phyloP scores from a whole-genome alignment of 2,113 vertebrate species.

The Pseudorectes ferrugineus region DNA sequence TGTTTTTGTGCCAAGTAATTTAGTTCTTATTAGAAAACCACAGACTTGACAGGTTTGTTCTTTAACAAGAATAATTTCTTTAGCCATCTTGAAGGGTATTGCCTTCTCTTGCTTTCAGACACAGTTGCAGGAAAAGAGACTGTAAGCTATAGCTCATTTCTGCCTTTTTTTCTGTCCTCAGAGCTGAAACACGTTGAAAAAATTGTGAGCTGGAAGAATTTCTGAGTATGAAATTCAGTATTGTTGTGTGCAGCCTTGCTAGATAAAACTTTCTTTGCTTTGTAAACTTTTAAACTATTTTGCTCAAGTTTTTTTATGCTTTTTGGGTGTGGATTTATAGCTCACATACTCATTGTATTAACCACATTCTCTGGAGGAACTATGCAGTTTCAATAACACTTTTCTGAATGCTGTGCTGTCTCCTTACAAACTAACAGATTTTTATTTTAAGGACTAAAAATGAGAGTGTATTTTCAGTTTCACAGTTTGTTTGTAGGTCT shows the following conservation, averaged over 20 bases:
- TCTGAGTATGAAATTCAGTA: conserved; percentile 55
- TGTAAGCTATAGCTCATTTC: conserved; percentile 13
- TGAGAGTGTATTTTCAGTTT: not conserved
- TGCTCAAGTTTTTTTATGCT: not conserved
- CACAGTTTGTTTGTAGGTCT: not conserved
- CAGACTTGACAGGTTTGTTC: not conserved
- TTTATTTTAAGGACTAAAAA: conserved; percentile 17
- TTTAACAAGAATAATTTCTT: not conserved
- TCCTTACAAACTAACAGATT: conserved; percentile 27
- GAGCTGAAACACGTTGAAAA: conserved; percentile 55
- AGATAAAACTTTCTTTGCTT: conserved; percentile 26
- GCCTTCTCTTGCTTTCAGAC: not conserved
- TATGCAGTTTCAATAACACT: not conserved
- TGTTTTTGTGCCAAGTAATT: not conserved
- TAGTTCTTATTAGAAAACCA: not conserved
- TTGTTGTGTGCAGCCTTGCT: conserved; percentile 20
- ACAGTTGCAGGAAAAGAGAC: not conserved
- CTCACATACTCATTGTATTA: conserved; percentile 36
- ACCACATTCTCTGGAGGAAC: not conserved
- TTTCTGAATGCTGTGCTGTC: not conserved
- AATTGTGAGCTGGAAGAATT: conserved; percentile 52
- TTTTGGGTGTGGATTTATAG: conserved; percentile 2
- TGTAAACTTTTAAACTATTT: not conserved
- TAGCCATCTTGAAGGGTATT: not conserved
- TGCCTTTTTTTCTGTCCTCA: conserved; percentile 55